These are phyloP conservation scores for Acrocephalus scirpaceus DNA, from an alignment of 2,797 vertebrate genomes.

Conservation along the genomic window DNA sequence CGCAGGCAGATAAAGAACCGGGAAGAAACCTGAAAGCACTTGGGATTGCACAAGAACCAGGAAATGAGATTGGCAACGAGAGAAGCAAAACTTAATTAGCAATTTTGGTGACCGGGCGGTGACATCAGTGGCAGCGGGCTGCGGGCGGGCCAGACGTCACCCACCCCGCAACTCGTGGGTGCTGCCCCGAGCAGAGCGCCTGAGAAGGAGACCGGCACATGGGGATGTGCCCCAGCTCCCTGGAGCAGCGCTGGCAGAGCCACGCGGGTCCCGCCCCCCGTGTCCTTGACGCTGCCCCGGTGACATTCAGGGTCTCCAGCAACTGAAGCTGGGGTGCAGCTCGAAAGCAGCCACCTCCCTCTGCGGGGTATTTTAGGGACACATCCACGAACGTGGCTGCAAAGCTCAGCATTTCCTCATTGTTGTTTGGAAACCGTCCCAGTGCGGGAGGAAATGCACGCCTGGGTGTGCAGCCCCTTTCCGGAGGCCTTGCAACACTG, in stretches of 20 bases:
- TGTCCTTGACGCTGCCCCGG: background rate
- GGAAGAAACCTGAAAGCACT: background rate
- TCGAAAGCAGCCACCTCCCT: background rate
- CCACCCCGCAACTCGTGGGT: rapidly evolving
- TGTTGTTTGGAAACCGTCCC: background rate
- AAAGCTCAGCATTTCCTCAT: constrained; percentile 24
- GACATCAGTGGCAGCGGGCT: constrained; percentile 23
- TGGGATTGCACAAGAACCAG: constrained; percentile 56
- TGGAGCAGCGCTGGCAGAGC: background rate
- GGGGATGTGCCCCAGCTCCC: background rate
- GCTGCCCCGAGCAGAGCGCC: background rate
- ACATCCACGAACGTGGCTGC: background rate
- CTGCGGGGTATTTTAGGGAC: background rate
- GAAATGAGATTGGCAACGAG: constrained; percentile 32
- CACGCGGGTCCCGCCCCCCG: rapidly evolving
- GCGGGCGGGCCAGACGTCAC: background rate
- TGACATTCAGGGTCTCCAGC: background rate
- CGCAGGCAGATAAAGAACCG: background rate
- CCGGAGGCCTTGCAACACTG: background rate
- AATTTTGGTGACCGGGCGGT: background rate
- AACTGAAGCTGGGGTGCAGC: background rate
- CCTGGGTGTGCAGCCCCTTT: background rate
- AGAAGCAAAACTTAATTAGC: constrained; percentile 13
- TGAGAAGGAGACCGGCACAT: background rate
- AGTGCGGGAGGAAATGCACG: background rate